Conservation (phyloP, 2,797 vertebrate species). For the Peromyscus eremicus region DNA sequence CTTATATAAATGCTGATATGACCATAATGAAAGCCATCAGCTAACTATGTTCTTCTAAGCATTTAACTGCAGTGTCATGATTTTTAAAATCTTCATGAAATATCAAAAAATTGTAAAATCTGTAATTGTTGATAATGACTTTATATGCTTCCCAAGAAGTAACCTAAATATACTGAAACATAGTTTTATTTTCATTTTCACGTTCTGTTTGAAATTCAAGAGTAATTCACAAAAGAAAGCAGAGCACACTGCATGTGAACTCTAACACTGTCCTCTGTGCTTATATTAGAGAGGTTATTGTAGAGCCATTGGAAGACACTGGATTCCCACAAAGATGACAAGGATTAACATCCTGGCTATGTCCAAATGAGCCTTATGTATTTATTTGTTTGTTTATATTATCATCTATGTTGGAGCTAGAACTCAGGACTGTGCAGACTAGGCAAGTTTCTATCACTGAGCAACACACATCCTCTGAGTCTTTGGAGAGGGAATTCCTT, state of each 20-base stretch:
- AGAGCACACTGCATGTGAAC: neutral
- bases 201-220: conserved; percentile 20
- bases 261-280: neutral
- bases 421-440: neutral
- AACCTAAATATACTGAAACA: neutral
- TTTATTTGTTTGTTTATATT: neutral
- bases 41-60: neutral
- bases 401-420: neutral
- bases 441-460: neutral
- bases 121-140: neutral
- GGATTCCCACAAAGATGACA: neutral
- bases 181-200: conserved; percentile 5
- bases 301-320: neutral
- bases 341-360: neutral
- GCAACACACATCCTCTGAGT: no score
- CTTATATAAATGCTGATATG: conserved; percentile 79
- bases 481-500: neutral
- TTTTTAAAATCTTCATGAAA: conserved; percentile 76
- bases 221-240: neutral
- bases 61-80: neutral
- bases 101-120: conserved; percentile 40
- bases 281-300: neutral
- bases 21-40: neutral
- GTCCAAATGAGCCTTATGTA: neutral
- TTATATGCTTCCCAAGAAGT: neutral